These are phyloP conservation scores for Calliopsis andreniformis DNA, from an alignment of 1,140 invertebrate genomes.

Conservation along the genomic window DNA sequence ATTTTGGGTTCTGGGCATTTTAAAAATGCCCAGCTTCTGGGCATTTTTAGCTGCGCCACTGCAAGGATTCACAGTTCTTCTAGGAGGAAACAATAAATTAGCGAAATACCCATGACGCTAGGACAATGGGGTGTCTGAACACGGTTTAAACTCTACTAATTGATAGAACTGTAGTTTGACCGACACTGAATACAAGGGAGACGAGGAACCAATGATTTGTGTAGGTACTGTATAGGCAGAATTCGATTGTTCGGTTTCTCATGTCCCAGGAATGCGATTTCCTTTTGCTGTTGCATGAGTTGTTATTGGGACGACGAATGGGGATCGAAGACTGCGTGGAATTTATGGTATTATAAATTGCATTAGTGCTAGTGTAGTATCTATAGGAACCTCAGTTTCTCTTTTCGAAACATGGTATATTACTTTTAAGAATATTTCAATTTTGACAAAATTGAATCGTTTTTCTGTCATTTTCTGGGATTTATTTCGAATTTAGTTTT, in stretches of 20 bases:
- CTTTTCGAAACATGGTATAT: no score
- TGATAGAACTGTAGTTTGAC: conserved; percentile 1
- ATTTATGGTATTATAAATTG: no score
- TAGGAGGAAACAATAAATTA: conserved; percentile 34
- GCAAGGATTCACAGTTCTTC: no score
- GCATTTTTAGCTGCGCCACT: no score
- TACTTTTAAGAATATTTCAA: no score
- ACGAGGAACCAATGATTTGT: not conserved
- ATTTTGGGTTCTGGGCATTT: no score
- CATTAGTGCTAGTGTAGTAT: no score
- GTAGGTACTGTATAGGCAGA: not conserved
- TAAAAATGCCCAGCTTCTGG: no score
- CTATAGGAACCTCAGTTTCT: no score
- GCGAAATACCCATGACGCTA: conserved; percentile 2
- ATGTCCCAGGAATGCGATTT: conserved; percentile 1
- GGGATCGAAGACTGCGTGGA: not conserved
- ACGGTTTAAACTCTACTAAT: conserved; percentile 19
- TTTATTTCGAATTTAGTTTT: no score
- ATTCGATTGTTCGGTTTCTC: not conserved
- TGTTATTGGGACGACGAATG: not conserved
- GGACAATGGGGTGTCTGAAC: conserved; percentile 12
- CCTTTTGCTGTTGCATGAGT: not conserved
- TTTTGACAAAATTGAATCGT: no score
- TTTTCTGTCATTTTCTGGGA: no score
- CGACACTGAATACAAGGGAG: not conserved